Evolutionary conservation across 92 coral and sea anemone species (phyloP).

Genomic region (Desmophyllum pertusum): DNA sequence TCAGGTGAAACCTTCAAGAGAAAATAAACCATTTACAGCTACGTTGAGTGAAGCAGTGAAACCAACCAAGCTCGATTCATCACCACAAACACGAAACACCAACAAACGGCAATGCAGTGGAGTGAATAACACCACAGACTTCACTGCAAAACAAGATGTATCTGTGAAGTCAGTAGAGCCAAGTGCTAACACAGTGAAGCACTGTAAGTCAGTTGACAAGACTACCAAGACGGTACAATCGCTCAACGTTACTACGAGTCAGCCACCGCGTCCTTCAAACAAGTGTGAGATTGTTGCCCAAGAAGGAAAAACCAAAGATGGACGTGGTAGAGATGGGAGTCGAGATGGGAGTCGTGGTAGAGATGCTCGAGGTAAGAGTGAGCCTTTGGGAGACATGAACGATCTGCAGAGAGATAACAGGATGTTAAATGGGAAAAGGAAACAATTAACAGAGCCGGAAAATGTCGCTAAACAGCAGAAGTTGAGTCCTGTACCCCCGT

Average conservation of each 20-base stretch:
- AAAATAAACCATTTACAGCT: neutral
- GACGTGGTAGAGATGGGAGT: neutral
- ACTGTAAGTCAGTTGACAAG: neutral
- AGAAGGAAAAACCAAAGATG: neutral
- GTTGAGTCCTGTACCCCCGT: conserved; percentile 9
- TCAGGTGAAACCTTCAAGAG: neutral
- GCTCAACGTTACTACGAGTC: neutral
- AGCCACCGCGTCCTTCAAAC: neutral
- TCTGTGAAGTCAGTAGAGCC: neutral
- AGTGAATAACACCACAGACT: neutral
- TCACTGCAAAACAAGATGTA: neutral
- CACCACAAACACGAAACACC: neutral
- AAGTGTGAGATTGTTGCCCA: neutral
- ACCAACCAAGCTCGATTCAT: neutral
- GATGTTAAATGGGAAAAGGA: neutral
- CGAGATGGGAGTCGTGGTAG: neutral
- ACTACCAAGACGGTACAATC: neutral
- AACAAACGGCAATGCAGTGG: neutral
- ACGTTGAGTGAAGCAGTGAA: neutral
- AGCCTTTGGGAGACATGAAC: neutral
- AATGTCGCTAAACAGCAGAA: neutral
- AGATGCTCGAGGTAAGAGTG: neutral
- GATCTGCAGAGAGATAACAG: conserved; percentile 9
- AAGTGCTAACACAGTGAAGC: neutral
- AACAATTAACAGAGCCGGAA: neutral